phyloP scores from a whole-genome alignment of 92 coral and sea anemone genomes.

The Porites evermanni region DNA sequence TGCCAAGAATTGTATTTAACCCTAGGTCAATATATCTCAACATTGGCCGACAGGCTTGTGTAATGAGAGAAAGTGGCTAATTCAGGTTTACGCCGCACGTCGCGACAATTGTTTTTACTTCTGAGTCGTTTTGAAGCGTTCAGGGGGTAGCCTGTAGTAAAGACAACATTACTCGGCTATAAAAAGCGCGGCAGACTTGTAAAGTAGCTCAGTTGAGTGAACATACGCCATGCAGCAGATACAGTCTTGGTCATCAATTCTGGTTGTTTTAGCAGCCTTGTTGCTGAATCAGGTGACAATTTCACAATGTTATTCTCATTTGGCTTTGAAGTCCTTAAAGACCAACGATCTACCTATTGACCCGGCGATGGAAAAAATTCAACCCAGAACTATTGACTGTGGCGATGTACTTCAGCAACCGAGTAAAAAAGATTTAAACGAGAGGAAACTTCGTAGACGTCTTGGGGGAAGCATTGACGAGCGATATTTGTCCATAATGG shows the following conservation, averaged over 20 bases:
- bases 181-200: slow-evolving; percentile 26
- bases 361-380: slow-evolving; percentile 8
- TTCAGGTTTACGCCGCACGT: slow-evolving; percentile 26
- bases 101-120: slow-evolving; percentile 53
- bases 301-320: background rate
- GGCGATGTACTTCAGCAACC: slow-evolving; percentile 26
- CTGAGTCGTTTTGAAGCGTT: slow-evolving; percentile 24
- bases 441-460: slow-evolving; percentile 27
- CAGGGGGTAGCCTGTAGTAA: slow-evolving; percentile 20
- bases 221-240: slow-evolving; percentile 4
- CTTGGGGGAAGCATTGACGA: slow-evolving; percentile 34
- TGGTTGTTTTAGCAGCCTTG: background rate
- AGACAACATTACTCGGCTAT: slow-evolving; percentile 30
- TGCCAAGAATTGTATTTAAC: slow-evolving; percentile 39
- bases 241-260: background rate
- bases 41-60: slow-evolving; percentile 27
- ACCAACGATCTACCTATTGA: background rate
- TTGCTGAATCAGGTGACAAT: slow-evolving; percentile 14
- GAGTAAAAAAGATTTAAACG: slow-evolving; percentile 28
- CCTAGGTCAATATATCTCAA: slow-evolving; percentile 29
- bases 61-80: slow-evolving; percentile 38
- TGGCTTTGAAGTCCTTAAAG: background rate
- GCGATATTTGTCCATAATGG: slow-evolving; percentile 28
- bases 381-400: slow-evolving; percentile 41
- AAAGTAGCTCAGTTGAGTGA: slow-evolving; percentile 15